phyloP scores from a whole-genome alignment of 2,888 invertebrate genomes.

The Amphipyra berbera region DNA sequence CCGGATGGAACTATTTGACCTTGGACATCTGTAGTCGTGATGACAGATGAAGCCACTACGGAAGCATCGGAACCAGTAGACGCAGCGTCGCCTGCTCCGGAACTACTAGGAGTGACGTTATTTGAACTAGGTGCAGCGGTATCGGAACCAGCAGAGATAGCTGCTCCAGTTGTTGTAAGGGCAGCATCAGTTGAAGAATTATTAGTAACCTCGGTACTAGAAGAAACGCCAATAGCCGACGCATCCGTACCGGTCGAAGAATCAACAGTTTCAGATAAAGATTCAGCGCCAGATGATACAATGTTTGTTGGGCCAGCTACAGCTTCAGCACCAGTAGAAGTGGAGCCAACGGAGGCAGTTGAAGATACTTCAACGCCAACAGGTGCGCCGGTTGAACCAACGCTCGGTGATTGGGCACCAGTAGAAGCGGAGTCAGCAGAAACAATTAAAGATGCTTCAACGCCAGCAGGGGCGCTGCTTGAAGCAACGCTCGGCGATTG shows the following conservation, averaged over 20 bases:
- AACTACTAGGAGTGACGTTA: not conserved
- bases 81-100: no score
- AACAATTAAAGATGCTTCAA: not conserved
- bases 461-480: not conserved
- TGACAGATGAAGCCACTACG: not conserved
- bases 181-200: conserved; percentile 6
- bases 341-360: not conserved
- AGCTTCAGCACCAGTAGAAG: not conserved
- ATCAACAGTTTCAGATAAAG: conserved; percentile 11
- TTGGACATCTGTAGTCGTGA: not conserved
- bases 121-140: not conserved
- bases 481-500: no score
- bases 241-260: conserved; percentile 24
- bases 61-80: not conserved
- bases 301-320: not conserved
- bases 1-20: not conserved
- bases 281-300: conserved; percentile 17
- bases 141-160: not conserved
- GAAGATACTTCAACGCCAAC: not conserved
- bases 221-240: conserved; percentile 15
- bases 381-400: not conserved
- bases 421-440: no score
- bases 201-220: conserved; percentile 18
- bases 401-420: no score
- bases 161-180: no score